Conservation (phyloP, 2,797 vertebrate genomes). For the Gallinago solitaria region DNA sequence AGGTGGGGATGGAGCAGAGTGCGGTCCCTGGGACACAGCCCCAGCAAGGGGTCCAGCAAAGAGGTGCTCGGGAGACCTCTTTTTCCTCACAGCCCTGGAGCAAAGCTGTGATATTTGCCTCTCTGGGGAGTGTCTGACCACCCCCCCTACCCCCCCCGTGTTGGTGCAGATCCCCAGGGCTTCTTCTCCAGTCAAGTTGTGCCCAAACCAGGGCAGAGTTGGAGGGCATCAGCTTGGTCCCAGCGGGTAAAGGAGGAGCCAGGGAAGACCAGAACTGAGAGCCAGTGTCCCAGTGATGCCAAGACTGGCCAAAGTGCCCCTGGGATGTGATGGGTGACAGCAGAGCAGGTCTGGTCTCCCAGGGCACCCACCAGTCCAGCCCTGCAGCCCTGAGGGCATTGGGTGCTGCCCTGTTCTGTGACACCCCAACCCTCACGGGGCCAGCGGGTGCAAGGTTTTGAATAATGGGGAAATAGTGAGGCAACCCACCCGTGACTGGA, state of each 20-base stretch:
- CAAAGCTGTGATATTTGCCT: neutral
- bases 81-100: fast-evolving
- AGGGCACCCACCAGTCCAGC: neutral
- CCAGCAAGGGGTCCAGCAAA: neutral
- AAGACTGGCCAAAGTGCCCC: neutral
- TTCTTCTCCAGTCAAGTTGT: neutral
- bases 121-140: neutral
- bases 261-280: neutral
- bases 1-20: neutral
- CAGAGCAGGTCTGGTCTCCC: neutral
- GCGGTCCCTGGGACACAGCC: neutral
- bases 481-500: neutral
- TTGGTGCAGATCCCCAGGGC: neutral
- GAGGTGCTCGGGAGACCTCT: neutral
- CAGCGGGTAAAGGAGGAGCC: neutral
- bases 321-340: neutral
- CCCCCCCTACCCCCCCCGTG: no score
- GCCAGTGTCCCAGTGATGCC: fast-evolving
- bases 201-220: neutral
- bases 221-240: no score
- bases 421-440: fast-evolving
- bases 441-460: fast-evolving
- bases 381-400: fast-evolving
- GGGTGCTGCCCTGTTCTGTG: neutral
- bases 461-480: neutral